Evolutionary conservation across 2,113 vertebrate genomes (phyloP).

Genomic region (Benitochromis conjunctus): DNA sequence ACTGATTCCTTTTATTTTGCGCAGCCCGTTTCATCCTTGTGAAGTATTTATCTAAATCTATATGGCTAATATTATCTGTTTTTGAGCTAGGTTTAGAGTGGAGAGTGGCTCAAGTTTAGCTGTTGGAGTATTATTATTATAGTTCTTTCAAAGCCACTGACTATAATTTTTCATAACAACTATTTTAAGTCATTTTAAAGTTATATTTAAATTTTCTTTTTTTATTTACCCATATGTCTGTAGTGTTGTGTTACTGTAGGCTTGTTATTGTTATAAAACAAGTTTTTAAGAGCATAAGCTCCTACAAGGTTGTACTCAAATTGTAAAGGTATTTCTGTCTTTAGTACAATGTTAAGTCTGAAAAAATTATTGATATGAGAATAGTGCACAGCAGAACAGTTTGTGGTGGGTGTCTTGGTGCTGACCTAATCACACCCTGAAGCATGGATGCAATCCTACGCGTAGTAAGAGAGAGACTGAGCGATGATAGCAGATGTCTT

Average conservation of each 20-base stretch:
- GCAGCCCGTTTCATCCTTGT: not conserved
- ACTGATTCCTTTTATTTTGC: not conserved
- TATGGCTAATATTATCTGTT: too few species aligned
- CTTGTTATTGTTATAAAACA: not conserved
- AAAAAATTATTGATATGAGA: not conserved
- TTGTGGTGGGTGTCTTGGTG: not conserved
- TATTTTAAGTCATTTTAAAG: not conserved
- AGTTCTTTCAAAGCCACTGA: not conserved
- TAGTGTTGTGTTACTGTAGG: not conserved
- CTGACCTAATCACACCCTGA: not conserved
- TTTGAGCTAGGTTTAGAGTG: not conserved
- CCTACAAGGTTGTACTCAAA: not conserved
- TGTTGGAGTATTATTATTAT: not conserved
- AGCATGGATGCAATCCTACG: not conserved
- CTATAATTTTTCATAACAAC: not conserved
- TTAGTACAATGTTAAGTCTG: not conserved
- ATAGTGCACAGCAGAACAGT: not conserved
- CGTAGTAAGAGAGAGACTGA: not conserved
- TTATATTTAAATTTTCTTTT: fast-evolving
- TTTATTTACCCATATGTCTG: not conserved
- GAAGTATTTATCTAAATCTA: not conserved
- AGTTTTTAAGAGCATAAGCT: not conserved
- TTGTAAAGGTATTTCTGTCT: not conserved
- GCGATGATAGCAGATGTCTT: slow-evolving; percentile 4
- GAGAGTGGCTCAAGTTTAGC: not conserved